Percentiles rank a stretch among this genome's conserved stretches.
Evolutionary conservation across 2,113 vertebrate genomes (phyloP).

Genomic region (Chloropsis cyanopogon): DNA sequence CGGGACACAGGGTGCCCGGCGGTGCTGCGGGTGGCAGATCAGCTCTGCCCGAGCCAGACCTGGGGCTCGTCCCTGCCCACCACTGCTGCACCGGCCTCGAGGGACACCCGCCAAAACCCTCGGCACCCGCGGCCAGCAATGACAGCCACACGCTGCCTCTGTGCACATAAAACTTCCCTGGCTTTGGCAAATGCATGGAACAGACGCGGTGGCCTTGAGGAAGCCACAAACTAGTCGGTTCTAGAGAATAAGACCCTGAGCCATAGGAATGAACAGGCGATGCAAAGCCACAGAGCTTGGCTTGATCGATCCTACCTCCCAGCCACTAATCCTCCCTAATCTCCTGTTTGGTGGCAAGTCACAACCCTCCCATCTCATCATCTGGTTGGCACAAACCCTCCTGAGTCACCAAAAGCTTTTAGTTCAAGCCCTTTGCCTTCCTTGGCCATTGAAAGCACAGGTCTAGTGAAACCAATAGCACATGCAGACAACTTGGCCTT

Average conservation of each 20-base stretch:
- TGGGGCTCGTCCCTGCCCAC: neutral
- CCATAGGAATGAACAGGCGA: neutral
- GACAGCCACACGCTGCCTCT: neutral
- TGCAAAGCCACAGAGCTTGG: neutral
- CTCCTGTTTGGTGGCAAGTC: slow-evolving; percentile 23
- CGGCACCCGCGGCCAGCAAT: fast-evolving
- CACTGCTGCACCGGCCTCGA: neutral
- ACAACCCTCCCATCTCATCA: neutral
- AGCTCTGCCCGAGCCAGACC: neutral
- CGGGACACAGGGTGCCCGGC: neutral
- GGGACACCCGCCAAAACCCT: neutral
- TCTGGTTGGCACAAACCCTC: neutral
- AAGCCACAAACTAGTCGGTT: neutral
- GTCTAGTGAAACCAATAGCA: neutral
- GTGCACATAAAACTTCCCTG: neutral
- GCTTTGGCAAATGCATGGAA: neutral
- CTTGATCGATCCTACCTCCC: slow-evolving; percentile 2
- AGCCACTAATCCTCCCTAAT: slow-evolving; percentile 30
- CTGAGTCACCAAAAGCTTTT: neutral
- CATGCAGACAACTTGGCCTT: neutral
- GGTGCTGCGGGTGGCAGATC: neutral
- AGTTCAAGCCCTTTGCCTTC: neutral
- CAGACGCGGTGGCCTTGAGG: fast-evolving
- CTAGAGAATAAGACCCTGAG: neutral
- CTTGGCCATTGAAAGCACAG: neutral